These are phyloP conservation scores for Styela plicata DNA, from an alignment of 23 tunicate species.

Conservation along the genomic window DNA sequence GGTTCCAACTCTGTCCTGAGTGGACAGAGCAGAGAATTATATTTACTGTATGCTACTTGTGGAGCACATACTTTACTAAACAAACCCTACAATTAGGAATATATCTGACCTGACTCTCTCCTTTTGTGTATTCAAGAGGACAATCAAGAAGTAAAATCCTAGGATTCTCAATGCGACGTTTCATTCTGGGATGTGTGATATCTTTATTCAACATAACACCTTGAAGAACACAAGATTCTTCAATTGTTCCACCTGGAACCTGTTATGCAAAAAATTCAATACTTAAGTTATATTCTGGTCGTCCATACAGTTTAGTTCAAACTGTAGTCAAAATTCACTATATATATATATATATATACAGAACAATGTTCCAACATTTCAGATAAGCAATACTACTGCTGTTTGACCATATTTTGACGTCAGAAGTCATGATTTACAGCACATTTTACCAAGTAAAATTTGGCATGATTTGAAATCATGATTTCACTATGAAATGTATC, in stretches of 20 bases:
- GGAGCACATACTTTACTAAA: too few species aligned
- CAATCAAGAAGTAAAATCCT: slow-evolving; percentile 87
- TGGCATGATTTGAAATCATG: too few species aligned
- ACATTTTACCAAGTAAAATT: too few species aligned
- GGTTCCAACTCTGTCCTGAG: too few species aligned
- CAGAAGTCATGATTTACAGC: too few species aligned
- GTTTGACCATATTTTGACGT: too few species aligned
- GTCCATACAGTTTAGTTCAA: not conserved
- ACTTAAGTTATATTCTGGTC: not conserved
- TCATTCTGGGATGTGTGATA: slow-evolving; percentile 95
- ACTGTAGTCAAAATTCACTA: too few species aligned
- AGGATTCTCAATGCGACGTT: slow-evolving; percentile 91
- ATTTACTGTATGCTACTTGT: too few species aligned
- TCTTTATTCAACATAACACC: slow-evolving; percentile 99
- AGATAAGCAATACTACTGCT: not conserved
- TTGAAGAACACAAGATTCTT: slow-evolving; percentile 74
- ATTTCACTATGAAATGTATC: too few species aligned
- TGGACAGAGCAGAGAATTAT: too few species aligned
- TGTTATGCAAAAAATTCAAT: not conserved
- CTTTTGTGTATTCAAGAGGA: slow-evolving; percentile 93
- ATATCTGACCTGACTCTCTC: slow-evolving; percentile 87
- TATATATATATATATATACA: not conserved
- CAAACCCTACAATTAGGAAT: too few species aligned
- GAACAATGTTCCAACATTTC: not conserved
- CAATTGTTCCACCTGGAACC: slow-evolving; percentile 91